Conservation (phyloP, 64 coral and sea anemone species). For the Stylophora pistillata region DNA sequence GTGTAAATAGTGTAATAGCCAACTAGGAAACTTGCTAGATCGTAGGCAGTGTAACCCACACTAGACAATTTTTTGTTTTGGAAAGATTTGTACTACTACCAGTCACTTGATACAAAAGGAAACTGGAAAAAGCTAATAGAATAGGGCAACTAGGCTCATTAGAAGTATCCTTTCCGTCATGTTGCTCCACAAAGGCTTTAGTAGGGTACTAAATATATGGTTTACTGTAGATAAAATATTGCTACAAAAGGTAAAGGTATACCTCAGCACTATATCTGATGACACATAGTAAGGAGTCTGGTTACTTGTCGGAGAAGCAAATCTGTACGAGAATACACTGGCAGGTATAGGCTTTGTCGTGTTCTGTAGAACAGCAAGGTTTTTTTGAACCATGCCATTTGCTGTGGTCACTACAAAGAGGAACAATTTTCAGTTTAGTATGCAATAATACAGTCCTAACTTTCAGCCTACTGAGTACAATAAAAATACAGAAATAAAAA, state of each 20-base stretch:
- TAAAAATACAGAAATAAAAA: background rate
- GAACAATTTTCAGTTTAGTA: background rate
- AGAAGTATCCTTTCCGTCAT: too few relatives aligned
- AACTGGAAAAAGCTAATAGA: background rate
- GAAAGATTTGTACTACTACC: too few relatives aligned
- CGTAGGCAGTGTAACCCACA: too few relatives aligned
- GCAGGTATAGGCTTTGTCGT: constrained; percentile 88
- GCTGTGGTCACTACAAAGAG: constrained; percentile 1
- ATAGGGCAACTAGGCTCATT: too few relatives aligned
- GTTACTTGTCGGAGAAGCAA: constrained; percentile 94
- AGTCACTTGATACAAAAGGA: background rate
- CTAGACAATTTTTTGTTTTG: too few relatives aligned
- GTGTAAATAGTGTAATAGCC: too few relatives aligned
- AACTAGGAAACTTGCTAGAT: too few relatives aligned
- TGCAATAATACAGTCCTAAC: too few relatives aligned
- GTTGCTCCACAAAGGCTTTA: too few relatives aligned
- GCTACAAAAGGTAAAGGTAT: background rate
- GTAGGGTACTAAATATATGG: background rate
- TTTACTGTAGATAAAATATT: background rate
- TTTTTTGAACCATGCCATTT: constrained; percentile 45
- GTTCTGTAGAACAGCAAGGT: constrained; percentile 28
- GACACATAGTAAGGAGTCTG: constrained; percentile 97
- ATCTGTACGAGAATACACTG: constrained; percentile 90
- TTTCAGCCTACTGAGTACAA: background rate
- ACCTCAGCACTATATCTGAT: constrained; percentile 98